Base-by-base conservation (phyloP, 2,888 invertebrate species). In the Anagyrus pseudococci region DNA sequence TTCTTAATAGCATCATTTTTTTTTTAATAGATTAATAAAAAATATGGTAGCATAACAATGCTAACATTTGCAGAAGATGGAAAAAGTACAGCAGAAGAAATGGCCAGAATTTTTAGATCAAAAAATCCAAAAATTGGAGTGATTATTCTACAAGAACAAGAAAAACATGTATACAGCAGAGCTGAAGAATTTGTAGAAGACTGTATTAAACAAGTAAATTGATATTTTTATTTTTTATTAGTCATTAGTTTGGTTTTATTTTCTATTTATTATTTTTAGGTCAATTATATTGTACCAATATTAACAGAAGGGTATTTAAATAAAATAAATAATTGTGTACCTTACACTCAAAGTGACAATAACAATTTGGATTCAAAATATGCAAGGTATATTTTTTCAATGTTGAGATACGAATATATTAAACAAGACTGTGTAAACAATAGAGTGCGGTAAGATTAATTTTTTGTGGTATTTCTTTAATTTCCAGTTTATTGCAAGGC, bases 31-130 rank as follows among this genome's bases (percentile, higher is more conserved):
- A 52, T 13, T 25, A 60, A 64, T 44, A 60, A 64, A 17, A 49
- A 47, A 10, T 75, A 73, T 43, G 71, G 69, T 2, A 71, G 73
- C 47, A 72, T 69, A 64, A 77, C 85, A 46, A 83, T 86, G 73
- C 73, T 86, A 64, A 86, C 85, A 58, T 86, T 83, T 72, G 81
- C 85, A 20, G 82, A 84, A 69, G 86, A 86, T 77, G 86, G 85
- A 17, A 74, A 79, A 47, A 74, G 79, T 53, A 83, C 83, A 46
- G 85, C 84, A 23, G 74, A 81, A 47, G 82, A 83, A 66, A 82
- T 85, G 61, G 78, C 83, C 66, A 82, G 83, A 59, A 81, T 82
- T 81, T 83, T 85, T 22, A 76, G 82, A 59, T 70, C 71, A 3
- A 69, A 70, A 29, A 57, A 72, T 19, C 73, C 84, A 68, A 77